Evolutionary conservation across 2,797 vertebrate species (phyloP), one percentile per base, ranked within the genome.

Genomic region (Lacerta viridis): DNA sequence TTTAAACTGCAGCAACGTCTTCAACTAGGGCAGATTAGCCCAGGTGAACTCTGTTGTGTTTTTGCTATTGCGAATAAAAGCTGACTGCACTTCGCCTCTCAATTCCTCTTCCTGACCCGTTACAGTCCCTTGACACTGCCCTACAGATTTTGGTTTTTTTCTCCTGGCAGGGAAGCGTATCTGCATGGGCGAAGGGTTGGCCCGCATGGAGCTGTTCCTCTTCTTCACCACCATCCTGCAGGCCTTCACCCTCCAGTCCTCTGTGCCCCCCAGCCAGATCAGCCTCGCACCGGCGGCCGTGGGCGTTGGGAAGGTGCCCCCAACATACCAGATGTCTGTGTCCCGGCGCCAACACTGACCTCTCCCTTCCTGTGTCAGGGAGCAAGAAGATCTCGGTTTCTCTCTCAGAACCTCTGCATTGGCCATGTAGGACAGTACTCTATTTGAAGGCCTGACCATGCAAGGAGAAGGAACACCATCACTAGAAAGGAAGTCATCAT

Each of bases 171-270:
- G 98, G 86, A 98, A 98, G 92, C 95, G 98, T 0, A n/a, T 95
- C 27, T 98, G 98, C 94, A 97, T 96, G 0, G 98, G 98, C 11
- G 97, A 98, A 93, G 96, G 97, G 55, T 94, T 98, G 66, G 98
- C 96, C 0, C 96, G 93, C 6, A 97, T 97, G 39, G 97, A 98
- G 90, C 84, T 97, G 7, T 98, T 98, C 93, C 92, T 98, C 46
- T 97, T 98, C 88, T 43, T 98, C 88, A 97, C 97, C 0, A 78
- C 97, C 29, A 92, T 98, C 76, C 93, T 98, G 69, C 96, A 96
- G 87, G 80, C 89, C 83, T 96, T 96, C 88, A 90, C 83, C 29
- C 90, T 96, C 86, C 80, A 93, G 0, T 92, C 95, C 9, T 88
- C 92, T 0, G 3, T n/a, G 25, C 92, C 95, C 0, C 94, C 92